Evolutionary conservation across 2,113 vertebrate species (phyloP).

Genomic region (Colius striatus): DNA sequence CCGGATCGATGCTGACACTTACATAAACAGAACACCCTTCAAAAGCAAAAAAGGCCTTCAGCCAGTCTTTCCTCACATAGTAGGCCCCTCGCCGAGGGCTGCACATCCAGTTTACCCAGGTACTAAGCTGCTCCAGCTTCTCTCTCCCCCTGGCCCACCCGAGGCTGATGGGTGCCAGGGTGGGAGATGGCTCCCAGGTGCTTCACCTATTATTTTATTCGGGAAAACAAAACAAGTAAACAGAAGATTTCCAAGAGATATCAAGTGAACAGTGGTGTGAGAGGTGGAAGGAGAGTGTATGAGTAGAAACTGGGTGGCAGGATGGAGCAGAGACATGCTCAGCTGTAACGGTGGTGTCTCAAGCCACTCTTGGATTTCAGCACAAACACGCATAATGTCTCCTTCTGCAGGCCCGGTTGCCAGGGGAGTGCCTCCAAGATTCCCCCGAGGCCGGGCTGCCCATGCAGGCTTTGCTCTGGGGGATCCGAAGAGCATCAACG

Average conservation of each 20-base stretch:
- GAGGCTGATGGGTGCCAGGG: background rate
- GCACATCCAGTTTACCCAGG: constrained; percentile 60
- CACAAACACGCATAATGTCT: background rate
- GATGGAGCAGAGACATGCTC: background rate
- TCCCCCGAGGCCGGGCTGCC: background rate
- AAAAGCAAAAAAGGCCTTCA: constrained; percentile 76
- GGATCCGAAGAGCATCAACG: background rate
- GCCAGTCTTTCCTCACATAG: constrained; percentile 73
- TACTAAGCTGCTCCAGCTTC: background rate
- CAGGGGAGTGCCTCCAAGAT: background rate
- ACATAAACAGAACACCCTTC: constrained; percentile 79
- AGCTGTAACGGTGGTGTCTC: background rate
- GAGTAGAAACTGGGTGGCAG: background rate
- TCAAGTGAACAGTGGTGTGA: background rate
- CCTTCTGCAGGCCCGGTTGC: background rate
- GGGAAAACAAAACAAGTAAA: background rate
- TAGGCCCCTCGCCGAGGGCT: constrained; percentile 56
- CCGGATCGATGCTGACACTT: constrained; percentile 75
- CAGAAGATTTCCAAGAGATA: background rate
- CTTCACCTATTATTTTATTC: background rate
- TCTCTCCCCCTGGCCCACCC: background rate
- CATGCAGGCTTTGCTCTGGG: background rate
- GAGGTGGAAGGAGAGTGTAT: background rate
- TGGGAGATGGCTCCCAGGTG: background rate
- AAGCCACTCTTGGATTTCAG: constrained; percentile 20